phyloP scores from a whole-genome alignment of 2,113 vertebrate species.

The Asarcornis scutulata region DNA sequence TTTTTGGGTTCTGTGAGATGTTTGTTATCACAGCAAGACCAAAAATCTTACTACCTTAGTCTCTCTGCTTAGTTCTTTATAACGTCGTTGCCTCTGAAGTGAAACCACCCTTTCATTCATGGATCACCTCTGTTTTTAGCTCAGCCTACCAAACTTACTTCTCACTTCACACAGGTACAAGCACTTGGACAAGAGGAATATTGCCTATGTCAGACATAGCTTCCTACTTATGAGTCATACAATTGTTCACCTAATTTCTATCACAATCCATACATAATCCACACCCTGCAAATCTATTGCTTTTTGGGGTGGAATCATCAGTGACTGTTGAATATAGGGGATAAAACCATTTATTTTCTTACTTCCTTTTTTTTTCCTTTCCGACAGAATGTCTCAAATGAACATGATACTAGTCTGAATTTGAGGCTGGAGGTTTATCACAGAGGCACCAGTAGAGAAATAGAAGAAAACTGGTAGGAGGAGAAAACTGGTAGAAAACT shows the following conservation, averaged over 20 bases:
- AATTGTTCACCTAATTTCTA: not conserved
- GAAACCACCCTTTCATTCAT: not conserved
- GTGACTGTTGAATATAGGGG: not conserved
- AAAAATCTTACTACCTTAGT: not conserved
- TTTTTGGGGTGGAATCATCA: not conserved
- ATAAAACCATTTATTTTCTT: not conserved
- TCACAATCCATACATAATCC: not conserved
- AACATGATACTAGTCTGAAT: not conserved
- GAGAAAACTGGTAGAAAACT: no score
- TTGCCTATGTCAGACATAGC: not conserved
- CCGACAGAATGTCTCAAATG: accelerated
- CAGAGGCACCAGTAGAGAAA: not conserved
- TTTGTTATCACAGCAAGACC: not conserved
- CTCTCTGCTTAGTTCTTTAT: not conserved
- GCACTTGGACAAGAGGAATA: not conserved
- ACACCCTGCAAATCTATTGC: not conserved
- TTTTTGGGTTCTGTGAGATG: not conserved
- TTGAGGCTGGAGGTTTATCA: not conserved
- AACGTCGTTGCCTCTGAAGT: not conserved
- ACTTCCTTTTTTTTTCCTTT: not conserved
- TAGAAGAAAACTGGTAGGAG: not conserved
- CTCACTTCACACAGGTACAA: not conserved
- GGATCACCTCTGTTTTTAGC: not conserved
- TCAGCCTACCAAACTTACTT: not conserved
- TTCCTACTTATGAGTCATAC: not conserved